Conservation (phyloP, 2,797 vertebrate genomes). For the Pseudomugil gertrudae region DNA sequence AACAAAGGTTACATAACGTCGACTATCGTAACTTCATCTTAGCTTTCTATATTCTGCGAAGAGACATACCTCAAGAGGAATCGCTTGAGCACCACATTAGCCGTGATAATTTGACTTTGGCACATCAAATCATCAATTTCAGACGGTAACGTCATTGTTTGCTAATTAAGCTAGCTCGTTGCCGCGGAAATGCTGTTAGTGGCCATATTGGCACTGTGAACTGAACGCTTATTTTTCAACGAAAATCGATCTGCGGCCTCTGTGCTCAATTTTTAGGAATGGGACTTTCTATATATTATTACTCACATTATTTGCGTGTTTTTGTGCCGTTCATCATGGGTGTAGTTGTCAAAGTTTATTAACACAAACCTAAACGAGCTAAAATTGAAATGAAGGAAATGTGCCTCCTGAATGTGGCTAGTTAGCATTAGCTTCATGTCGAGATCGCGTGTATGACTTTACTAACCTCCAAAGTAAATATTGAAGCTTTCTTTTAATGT, state of each 20-base stretch:
- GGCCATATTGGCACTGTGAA: constrained; percentile 42
- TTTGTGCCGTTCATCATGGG: no score
- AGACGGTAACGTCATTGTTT: constrained; percentile 70
- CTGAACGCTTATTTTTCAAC: constrained; percentile 21
- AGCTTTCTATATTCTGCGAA: constrained; percentile 18
- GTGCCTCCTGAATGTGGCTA: constrained; percentile 22
- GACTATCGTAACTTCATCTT: constrained; percentile 17
- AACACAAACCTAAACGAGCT: background rate
- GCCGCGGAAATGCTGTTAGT: constrained; percentile 54
- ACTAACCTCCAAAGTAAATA: background rate
- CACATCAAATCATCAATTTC: constrained; percentile 37
- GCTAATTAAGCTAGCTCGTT: constrained; percentile 48
- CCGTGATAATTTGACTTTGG: constrained; percentile 49
- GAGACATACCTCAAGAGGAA: constrained; percentile 26
- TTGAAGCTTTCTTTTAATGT: background rate
- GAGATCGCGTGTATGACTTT: constrained; percentile 28
- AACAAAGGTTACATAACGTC: constrained; percentile 57
- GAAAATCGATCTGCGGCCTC: background rate
- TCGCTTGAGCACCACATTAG: constrained; percentile 6
- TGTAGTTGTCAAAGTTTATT: no score
- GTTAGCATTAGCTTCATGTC: constrained; percentile 51
- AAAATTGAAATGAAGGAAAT: constrained; percentile 13
- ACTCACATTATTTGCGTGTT: fast-evolving
- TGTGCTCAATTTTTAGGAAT: background rate
- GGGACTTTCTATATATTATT: background rate